These are phyloP conservation scores for Bilobella aurantiaca DNA, from an alignment of 1,140 invertebrate genomes.

Conservation along the genomic window DNA sequence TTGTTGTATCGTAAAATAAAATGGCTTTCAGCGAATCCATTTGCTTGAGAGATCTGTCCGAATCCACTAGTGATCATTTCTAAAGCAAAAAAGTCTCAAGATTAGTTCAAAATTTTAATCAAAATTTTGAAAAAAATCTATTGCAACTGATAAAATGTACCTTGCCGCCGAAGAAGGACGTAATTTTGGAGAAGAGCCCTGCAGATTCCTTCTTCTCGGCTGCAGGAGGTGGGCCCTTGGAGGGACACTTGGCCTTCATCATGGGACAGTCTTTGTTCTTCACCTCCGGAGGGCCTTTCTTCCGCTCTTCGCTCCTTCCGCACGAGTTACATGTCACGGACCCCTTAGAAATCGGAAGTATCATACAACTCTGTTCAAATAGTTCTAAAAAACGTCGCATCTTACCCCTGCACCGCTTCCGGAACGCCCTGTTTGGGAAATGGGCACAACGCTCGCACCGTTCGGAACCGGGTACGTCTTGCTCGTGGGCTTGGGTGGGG, in stretches of 20 bases:
- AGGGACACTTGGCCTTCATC: neutral
- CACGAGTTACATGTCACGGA: neutral
- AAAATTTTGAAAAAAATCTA: too few relatives aligned
- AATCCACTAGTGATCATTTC: too few relatives aligned
- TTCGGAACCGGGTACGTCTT: neutral
- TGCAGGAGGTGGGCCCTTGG: neutral
- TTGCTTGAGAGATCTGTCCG: too few relatives aligned
- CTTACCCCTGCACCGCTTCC: neutral
- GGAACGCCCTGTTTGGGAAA: neutral
- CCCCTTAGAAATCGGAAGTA: neutral
- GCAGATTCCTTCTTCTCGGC: constrained; percentile 5
- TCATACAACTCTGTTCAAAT: too few relatives aligned
- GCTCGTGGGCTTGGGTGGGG: neutral
- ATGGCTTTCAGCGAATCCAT: too few relatives aligned
- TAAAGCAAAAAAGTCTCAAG: too few relatives aligned
- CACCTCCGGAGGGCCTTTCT: neutral
- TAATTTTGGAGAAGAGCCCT: neutral
- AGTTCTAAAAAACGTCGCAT: too few relatives aligned
- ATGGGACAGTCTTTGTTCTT: constrained; percentile 3
- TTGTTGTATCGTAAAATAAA: too few relatives aligned
- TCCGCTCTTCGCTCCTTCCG: neutral
- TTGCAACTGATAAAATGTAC: too few relatives aligned
- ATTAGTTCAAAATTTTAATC: too few relatives aligned
- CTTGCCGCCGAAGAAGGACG: neutral
- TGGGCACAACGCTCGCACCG: neutral